A percentile compares a stretch with the other conserved stretches of the same genome.
These are phyloP conservation scores for Amia ocellicauda DNA, from an alignment of 2,113 vertebrate genomes.

Conservation along the genomic window DNA sequence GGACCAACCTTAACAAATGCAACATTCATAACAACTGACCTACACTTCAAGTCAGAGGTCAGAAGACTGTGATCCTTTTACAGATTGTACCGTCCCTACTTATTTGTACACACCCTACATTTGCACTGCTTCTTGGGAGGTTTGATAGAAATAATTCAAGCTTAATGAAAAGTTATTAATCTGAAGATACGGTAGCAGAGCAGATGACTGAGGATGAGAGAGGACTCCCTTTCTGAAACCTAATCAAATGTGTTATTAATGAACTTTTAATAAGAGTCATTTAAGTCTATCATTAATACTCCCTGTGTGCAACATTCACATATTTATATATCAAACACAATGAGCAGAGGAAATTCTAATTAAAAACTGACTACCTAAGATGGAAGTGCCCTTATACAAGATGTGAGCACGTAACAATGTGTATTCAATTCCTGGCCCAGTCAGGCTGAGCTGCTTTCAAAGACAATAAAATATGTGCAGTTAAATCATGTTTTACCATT, in stretches of 20 bases:
- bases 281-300: slow-evolving; percentile 15
- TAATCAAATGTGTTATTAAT: slow-evolving; percentile 16
- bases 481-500: not conserved
- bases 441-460: not conserved
- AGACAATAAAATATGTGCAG: not conserved
- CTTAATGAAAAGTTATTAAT: too few relatives aligned
- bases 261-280: slow-evolving; percentile 23
- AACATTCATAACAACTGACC: too few relatives aligned
- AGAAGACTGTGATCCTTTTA: too few relatives aligned
- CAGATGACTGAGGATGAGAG: not conserved
- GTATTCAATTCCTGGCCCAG: not conserved
- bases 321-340: slow-evolving; percentile 16
- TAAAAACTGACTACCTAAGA: slow-evolving; percentile 4
- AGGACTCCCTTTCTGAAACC: not conserved
- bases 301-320: slow-evolving; percentile 15
- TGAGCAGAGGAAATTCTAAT: slow-evolving; percentile 8
- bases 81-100: too few relatives aligned
- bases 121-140: too few relatives aligned
- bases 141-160: too few relatives aligned
- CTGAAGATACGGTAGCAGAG: not conserved
- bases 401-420: not conserved
- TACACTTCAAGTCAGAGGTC: too few relatives aligned
- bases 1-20: too few relatives aligned
- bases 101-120: too few relatives aligned
- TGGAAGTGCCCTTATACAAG: not conserved